Evolutionary conservation across 2,113 vertebrate species (phyloP), one percentile per base, ranked within the genome.

Genomic region (Phalacrocorax aristotelis): DNA sequence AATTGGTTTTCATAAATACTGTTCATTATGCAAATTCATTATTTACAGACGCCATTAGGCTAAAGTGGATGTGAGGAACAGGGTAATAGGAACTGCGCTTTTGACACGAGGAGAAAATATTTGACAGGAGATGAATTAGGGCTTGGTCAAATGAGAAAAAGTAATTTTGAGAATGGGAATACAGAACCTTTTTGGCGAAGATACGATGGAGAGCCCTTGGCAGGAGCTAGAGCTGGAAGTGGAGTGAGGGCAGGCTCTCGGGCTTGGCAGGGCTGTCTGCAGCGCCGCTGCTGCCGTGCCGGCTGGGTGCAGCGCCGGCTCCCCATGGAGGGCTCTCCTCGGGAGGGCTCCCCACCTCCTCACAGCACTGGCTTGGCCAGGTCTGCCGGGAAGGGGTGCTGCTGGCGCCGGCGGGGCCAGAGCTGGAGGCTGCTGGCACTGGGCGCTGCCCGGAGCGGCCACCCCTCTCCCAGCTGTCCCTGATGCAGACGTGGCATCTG

Each of bases 201-300:
- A 38, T 27, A 44, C 0, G 1, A 7, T 51, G 52, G 57, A 61
- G 49, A 76, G 66, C 5, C 30, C n/a, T 21, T 2, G 20, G 13
- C 5, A 62, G 64, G 32, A 78, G 54, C 34, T 13, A 5, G 13
- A 61, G 44, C 29, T 65, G 68, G 60, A 48, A 15, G 25, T 0
- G 8, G 17, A 11, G 13, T 26, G 42, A 5, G 8, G 13, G 15
- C 8, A 48, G 51, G 23, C 79, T 27, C 15, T 12, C 1, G 4
- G 36, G 21, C 26, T 36, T 6, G 49, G 29, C 38, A 23, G 77
- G 44, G 38, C 32, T 38, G 42, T 21, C 38, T 11, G n/a, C 44
- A 8, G n/a, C 4, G 1, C 16, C 9, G 6, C 26, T 74, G 77
- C 40, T 15, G 51, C 70, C 0, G 0, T 3, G 2, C 7, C 0